A percentile compares a stretch with the other conserved stretches of the same genome.
Conservation (phyloP, 53 echinoderm and acorn worm species). For the Temnopleurus reevesii region DNA sequence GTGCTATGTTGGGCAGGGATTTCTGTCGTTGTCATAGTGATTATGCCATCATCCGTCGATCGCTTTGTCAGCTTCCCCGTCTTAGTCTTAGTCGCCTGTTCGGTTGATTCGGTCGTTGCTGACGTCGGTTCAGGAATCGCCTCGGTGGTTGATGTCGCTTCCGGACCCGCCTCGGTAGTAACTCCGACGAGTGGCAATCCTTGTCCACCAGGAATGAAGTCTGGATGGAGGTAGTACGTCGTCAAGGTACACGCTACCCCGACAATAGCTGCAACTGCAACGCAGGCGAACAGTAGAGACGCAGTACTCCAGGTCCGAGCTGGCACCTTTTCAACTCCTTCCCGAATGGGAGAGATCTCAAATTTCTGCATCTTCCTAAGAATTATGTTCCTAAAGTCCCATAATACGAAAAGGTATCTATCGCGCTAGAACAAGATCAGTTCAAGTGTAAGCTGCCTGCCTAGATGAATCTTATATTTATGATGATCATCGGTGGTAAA, state of each 20-base stretch:
- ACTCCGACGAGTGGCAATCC: not conserved
- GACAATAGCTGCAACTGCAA: not conserved
- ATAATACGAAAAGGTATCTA: too few species aligned
- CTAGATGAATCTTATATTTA: too few species aligned
- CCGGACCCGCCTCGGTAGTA: slow-evolving; percentile 48
- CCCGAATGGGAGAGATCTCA: not conserved
- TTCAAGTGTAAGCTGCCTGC: too few species aligned
- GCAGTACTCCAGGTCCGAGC: not conserved
- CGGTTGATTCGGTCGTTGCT: not conserved
- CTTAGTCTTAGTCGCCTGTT: not conserved
- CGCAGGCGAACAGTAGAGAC: not conserved
- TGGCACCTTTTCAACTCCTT: not conserved
- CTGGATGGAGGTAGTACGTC: slow-evolving; percentile 52
- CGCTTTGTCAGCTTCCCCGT: not conserved
- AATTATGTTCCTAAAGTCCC: not conserved
- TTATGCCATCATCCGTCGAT: not conserved
- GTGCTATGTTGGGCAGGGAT: not conserved
- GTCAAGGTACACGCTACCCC: not conserved
- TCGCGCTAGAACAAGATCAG: too few species aligned
- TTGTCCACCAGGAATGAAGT: not conserved
- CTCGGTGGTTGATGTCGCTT: too few species aligned
- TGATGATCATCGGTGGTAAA: too few species aligned
- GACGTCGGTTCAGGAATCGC: not conserved
- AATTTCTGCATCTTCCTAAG: not conserved
- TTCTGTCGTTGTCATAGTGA: not conserved